Conservation (phyloP, 30 jellyfish, hydroid and myxozoan genomes). For the Cassiopea andromeda region DNA sequence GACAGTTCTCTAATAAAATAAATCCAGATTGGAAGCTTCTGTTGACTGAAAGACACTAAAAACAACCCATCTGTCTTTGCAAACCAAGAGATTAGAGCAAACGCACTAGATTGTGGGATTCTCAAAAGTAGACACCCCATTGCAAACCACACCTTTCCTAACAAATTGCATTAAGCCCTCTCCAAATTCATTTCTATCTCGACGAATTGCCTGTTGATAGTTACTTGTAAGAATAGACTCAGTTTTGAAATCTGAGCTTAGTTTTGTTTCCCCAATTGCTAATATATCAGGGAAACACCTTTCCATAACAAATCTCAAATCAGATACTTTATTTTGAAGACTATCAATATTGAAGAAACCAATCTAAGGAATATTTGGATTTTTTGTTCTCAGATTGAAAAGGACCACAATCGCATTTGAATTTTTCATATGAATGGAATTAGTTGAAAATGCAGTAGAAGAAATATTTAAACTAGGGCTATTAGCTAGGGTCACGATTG, state of each 20-base stretch:
- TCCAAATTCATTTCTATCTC: slow-evolving; percentile 40
- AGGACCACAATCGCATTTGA: not conserved
- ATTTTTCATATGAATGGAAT: not conserved
- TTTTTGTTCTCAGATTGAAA: slow-evolving; percentile 26
- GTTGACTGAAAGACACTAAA: slow-evolving; percentile 24
- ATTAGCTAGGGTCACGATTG: too few relatives aligned
- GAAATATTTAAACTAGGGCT: not conserved
- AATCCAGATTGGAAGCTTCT: slow-evolving; percentile 31
- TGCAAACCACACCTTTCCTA: slow-evolving; percentile 39
- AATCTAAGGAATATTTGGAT: slow-evolving; percentile 37
- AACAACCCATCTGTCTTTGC: slow-evolving; percentile 38
- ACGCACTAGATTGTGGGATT: not conserved
- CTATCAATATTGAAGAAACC: slow-evolving; percentile 42
- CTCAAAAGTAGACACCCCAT: slow-evolving; percentile 32
- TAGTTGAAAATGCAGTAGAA: slow-evolving; percentile 37
- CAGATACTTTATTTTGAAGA: slow-evolving; percentile 36
- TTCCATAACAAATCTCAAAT: slow-evolving; percentile 31
- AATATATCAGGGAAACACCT: slow-evolving; percentile 47
- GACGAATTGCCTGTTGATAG: slow-evolving; percentile 24
- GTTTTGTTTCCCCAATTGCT: slow-evolving; percentile 34
- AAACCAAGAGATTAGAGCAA: slow-evolving; percentile 25
- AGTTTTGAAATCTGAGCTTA: slow-evolving; percentile 44
- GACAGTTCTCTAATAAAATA: slow-evolving; percentile 13
- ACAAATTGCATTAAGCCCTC: slow-evolving; percentile 28
- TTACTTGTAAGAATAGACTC: slow-evolving; percentile 21